A percentile compares a stretch with the other conserved stretches of the same genome.
These are phyloP conservation scores for Poecilobothrus nobilitatus DNA, from an alignment of 2,888 invertebrate species.

Conservation along the genomic window DNA sequence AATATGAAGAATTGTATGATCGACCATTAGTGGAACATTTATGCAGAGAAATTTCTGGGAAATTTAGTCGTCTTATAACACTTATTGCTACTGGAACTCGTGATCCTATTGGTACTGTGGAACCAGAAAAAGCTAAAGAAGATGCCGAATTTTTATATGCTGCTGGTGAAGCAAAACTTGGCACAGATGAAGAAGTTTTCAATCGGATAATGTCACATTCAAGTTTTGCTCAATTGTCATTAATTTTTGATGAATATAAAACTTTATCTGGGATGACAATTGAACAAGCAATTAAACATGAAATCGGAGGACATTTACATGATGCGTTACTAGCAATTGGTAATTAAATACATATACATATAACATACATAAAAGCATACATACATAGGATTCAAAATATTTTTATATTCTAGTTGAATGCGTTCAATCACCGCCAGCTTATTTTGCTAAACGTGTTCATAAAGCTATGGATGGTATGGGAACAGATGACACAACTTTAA, in stretches of 20 bases:
- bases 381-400: too few relatives aligned
- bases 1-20: slow-evolving; percentile 57
- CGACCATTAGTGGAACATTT: slow-evolving; percentile 64
- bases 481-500: slow-evolving; percentile 62
- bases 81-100: slow-evolving; percentile 62
- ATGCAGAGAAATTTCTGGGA: slow-evolving; percentile 68
- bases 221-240: slow-evolving; percentile 61
- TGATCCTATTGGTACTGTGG: slow-evolving; percentile 54
- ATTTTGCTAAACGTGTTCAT: slow-evolving; percentile 60
- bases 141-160: slow-evolving; percentile 61
- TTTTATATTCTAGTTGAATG: slow-evolving; percentile 52
- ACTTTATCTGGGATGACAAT: slow-evolving; percentile 62
- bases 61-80: slow-evolving; percentile 66
- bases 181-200: slow-evolving; percentile 66
- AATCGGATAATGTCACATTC: slow-evolving; percentile 64
- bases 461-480: slow-evolving; percentile 61
- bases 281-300: slow-evolving; percentile 61
- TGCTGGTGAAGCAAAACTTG: slow-evolving; percentile 62
- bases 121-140: slow-evolving; percentile 58
- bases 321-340: slow-evolving; percentile 64
- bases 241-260: slow-evolving; percentile 66
- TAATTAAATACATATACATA: too few relatives aligned
- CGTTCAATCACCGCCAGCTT: slow-evolving; percentile 56
- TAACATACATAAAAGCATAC: background rate
- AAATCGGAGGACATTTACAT: slow-evolving; percentile 57